These are phyloP conservation scores for Polydesmus complanatus DNA, from an alignment of 2,888 invertebrate genomes.

Conservation along the genomic window DNA sequence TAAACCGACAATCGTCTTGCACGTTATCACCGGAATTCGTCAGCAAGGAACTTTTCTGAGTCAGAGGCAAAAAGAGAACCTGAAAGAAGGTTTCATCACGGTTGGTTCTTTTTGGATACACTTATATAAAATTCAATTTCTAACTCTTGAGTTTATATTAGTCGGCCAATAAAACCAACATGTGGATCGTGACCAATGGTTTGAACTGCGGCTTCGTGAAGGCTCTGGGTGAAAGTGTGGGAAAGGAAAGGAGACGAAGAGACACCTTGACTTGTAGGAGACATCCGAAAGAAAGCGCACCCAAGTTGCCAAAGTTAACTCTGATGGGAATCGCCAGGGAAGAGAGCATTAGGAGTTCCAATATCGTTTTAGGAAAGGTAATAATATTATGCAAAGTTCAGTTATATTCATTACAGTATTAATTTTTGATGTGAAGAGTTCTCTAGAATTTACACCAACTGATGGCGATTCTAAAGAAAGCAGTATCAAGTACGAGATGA, in stretches of 20 bases:
- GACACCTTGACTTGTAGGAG: conserved; percentile 21
- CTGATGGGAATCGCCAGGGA: conserved; percentile 27
- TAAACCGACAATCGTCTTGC: background rate
- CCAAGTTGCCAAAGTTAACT: conserved; percentile 21
- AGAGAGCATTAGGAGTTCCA: conserved; percentile 14
- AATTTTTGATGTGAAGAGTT: too few species aligned
- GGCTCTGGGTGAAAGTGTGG: conserved; percentile 30
- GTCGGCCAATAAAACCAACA: conserved; percentile 30
- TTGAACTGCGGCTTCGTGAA: conserved; percentile 27
- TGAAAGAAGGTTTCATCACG: background rate
- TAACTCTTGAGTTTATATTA: conserved; percentile 8
- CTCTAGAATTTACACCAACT: conserved; percentile 21
- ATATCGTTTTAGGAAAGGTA: too few species aligned
- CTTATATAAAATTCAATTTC: background rate
- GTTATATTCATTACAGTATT: too few species aligned
- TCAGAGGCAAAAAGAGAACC: background rate
- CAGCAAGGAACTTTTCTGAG: background rate
- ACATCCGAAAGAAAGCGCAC: conserved; percentile 17
- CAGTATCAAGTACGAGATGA: conserved; percentile 26
- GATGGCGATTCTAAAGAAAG: conserved; percentile 21
- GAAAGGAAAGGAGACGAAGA: conserved; percentile 26
- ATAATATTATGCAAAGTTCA: too few species aligned
- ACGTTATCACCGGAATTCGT: background rate
- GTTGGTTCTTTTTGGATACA: background rate
- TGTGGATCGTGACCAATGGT: conserved; percentile 31